These are phyloP conservation scores for Syngnathus scovelli DNA, from an alignment of 2,113 vertebrate genomes.

Conservation along the genomic window DNA sequence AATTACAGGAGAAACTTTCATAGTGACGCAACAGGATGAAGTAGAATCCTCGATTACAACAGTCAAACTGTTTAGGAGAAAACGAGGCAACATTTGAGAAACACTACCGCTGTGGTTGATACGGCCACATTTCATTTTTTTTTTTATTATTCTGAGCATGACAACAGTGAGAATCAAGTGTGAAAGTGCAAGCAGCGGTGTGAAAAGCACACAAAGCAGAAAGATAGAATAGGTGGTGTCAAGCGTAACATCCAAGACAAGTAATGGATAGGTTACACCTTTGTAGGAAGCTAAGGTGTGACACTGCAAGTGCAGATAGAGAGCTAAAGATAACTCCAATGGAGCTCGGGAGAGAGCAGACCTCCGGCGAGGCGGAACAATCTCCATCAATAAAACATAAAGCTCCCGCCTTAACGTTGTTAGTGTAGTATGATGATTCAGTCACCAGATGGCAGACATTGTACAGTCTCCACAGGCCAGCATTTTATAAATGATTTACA, in stretches of 20 bases:
- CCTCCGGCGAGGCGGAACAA: background rate
- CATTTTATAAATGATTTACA: background rate
- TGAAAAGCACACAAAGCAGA: background rate
- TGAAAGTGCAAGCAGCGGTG: background rate
- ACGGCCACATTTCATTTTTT: background rate
- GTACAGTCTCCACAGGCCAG: background rate
- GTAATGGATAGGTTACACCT: background rate
- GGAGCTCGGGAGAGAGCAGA: no score
- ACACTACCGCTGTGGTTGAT: background rate
- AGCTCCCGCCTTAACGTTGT: background rate
- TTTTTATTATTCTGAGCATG: no score
- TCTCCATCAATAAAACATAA: background rate
- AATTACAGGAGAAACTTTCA: conserved; percentile 74
- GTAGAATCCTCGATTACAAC: conserved; percentile 81
- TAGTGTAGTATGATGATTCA: background rate
- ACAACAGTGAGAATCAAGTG: background rate
- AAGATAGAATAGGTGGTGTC: background rate
- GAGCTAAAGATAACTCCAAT: background rate
- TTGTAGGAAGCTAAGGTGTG: background rate
- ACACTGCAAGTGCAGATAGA: background rate
- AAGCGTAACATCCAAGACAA: background rate
- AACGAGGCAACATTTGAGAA: background rate
- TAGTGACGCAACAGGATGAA: conserved; percentile 77
- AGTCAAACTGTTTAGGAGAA: conserved; percentile 66
- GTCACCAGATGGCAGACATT: background rate